phyloP scores from a whole-genome alignment of 2,888 invertebrate species.

The Perizoma flavofasciatum region DNA sequence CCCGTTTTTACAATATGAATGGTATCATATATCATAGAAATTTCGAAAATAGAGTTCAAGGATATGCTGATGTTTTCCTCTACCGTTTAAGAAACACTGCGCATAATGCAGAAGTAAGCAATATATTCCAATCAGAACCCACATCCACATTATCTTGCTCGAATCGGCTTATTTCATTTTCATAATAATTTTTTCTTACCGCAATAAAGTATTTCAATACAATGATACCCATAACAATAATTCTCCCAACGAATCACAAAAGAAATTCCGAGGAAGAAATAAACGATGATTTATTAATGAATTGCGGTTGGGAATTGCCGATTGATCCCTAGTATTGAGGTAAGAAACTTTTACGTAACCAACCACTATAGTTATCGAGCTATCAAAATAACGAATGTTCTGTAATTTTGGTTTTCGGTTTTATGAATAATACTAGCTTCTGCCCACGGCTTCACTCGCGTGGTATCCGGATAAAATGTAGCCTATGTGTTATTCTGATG shows the following conservation, averaged over 20 bases:
- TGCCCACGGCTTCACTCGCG: too few species aligned
- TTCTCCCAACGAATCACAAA: constrained; percentile 27
- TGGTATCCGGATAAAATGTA: too few species aligned
- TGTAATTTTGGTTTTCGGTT: constrained; percentile 12
- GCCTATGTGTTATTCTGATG: too few species aligned
- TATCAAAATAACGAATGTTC: constrained; percentile 28
- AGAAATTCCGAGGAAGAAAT: constrained; percentile 37
- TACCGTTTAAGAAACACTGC: too few species aligned
- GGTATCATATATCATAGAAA: too few species aligned
- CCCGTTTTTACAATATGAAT: too few species aligned
- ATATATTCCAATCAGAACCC: too few species aligned
- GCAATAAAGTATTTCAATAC: constrained; percentile 12
- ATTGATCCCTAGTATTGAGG: constrained; percentile 32
- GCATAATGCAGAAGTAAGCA: too few species aligned
- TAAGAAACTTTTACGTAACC: constrained; percentile 19
- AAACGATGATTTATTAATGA: constrained; percentile 44
- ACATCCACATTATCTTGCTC: too few species aligned
- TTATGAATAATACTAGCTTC: not conserved
- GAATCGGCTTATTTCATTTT: not conserved
- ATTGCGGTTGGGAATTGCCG: constrained; percentile 35
- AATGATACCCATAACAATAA: constrained; percentile 26
- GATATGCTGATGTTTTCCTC: too few species aligned
- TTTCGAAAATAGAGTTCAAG: too few species aligned
- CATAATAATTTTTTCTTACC: constrained; percentile 9
- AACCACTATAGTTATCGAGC: constrained; percentile 25